Conservation (phyloP, 2,888 invertebrate genomes). For the Tinea semifulvella region DNA sequence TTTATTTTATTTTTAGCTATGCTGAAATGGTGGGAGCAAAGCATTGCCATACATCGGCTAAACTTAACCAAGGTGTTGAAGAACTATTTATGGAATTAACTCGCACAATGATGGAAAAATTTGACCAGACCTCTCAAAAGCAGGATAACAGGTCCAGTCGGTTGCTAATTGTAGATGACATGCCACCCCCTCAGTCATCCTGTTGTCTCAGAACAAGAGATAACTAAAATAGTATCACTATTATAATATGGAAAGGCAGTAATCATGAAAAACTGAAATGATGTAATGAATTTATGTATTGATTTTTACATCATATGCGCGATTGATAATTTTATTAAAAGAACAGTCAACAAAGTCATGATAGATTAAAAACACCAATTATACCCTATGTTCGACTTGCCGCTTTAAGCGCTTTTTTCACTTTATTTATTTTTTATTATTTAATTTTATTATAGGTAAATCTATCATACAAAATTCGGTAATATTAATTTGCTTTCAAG, state of each 20-base stretch:
- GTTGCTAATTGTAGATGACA: slow-evolving; percentile 54
- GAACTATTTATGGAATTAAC: slow-evolving; percentile 89
- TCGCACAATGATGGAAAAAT: slow-evolving; percentile 72
- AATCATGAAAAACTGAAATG: too few relatives aligned
- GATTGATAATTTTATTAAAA: too few relatives aligned
- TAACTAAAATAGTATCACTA: slow-evolving; percentile 8
- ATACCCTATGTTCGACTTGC: too few relatives aligned
- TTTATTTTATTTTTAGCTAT: slow-evolving; percentile 68
- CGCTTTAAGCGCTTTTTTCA: too few relatives aligned
- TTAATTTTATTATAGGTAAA: too few relatives aligned
- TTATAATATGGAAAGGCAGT: background rate
- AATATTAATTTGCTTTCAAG: too few relatives aligned
- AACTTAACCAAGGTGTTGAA: slow-evolving; percentile 89
- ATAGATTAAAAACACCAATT: too few relatives aligned
- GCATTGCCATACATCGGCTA: slow-evolving; percentile 94
- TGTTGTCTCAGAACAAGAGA: slow-evolving; percentile 43
- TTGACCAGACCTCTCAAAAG: slow-evolving; percentile 30
- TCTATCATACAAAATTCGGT: too few relatives aligned
- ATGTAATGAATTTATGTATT: too few relatives aligned
- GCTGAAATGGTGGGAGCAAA: slow-evolving; percentile 90
- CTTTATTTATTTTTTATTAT: too few relatives aligned
- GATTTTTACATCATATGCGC: too few relatives aligned
- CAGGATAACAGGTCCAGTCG: slow-evolving; percentile 20
- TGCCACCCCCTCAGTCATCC: slow-evolving; percentile 32
- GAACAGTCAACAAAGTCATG: too few relatives aligned